Conservation (phyloP, 2,888 invertebrate genomes). For the Catocala sponsa region DNA sequence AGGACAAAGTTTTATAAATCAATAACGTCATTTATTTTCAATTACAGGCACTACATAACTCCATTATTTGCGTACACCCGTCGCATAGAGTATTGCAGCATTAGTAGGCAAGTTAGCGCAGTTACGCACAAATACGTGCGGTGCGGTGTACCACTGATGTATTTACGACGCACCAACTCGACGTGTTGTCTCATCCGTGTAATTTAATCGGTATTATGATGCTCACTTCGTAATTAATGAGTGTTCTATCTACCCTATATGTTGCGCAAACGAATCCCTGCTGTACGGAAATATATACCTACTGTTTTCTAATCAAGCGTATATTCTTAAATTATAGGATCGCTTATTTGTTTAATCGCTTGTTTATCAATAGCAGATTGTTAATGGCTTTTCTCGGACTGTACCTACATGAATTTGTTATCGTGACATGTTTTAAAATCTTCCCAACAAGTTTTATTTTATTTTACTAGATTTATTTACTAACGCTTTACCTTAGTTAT, state of each 20-base stretch:
- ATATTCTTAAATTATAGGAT: background rate
- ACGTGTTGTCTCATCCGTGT: constrained; percentile 70
- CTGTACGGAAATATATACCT: background rate
- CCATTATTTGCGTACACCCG: constrained; percentile 17
- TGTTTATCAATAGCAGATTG: no score
- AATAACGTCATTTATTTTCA: no score
- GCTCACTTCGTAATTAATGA: constrained; percentile 68
- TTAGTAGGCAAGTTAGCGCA: constrained; percentile 31
- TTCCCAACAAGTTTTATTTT: no score
- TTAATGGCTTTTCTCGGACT: no score
- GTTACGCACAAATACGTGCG: constrained; percentile 36
- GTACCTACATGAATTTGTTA: no score
- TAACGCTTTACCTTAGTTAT: no score
- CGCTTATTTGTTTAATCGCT: background rate
- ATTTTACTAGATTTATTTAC: no score
- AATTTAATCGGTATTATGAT: constrained; percentile 78
- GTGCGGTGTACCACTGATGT: constrained; percentile 72
- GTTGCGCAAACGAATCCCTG: constrained; percentile 19
- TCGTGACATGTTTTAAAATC: no score
- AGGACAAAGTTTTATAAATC: no score
- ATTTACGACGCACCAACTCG: constrained; percentile 71
- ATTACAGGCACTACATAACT: background rate
- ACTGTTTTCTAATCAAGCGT: background rate
- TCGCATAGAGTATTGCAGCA: constrained; percentile 29
- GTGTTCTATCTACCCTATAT: constrained; percentile 53